Base-by-base conservation (phyloP, 1,140 invertebrate genomes). In the Drosophila repletoides region DNA sequence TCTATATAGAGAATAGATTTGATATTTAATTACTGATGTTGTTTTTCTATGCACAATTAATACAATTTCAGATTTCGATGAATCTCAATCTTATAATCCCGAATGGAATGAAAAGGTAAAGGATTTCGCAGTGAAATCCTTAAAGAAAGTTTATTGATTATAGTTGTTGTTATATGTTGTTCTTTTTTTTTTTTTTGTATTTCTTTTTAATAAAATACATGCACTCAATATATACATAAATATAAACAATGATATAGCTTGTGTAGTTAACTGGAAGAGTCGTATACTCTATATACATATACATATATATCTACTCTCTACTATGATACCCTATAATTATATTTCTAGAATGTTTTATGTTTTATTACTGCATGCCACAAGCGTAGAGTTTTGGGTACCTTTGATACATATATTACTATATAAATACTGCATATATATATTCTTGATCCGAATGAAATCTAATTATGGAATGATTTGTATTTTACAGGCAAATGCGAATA, bases 61-160 rank as follows among this genome's bases (percentile, higher is more conserved):
- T 79, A 68, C 74, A 79, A 79, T 90, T 90, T 64, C 88, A 90
- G 89, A 90, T 89, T 90, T 90, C 75, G 89, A 90, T 69, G 89
- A 90, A 77, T 69, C 77, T 51, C 88, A 88, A 81, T 76, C 80
- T 43, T 90, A 89, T 76, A 89, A 90, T 87, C 76, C 80, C 64
- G 89, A 90, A 69, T 90, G 89, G 89, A 89, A 88, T 70, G 88
- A 89, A 81, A 90, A 90, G 89, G 89, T 90, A 90, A 88, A 83
- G 75, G 74, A 49, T 86, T 86, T 84, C 80, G 22, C 38, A 19
- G 29, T 24, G 77, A 86, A 84, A 72, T 84, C 80, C 80, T 71
- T 41, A 51, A 69, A 43, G 29, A 24, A 2, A 2, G 19, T 43
- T 21, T 48, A 24, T 77, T 43, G 36, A 74, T 43, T 63, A 45